A percentile compares a stretch with the other conserved stretches of the same genome.
phyloP scores from a whole-genome alignment of 2,888 invertebrate genomes.

The Nymphalis polychloros region DNA sequence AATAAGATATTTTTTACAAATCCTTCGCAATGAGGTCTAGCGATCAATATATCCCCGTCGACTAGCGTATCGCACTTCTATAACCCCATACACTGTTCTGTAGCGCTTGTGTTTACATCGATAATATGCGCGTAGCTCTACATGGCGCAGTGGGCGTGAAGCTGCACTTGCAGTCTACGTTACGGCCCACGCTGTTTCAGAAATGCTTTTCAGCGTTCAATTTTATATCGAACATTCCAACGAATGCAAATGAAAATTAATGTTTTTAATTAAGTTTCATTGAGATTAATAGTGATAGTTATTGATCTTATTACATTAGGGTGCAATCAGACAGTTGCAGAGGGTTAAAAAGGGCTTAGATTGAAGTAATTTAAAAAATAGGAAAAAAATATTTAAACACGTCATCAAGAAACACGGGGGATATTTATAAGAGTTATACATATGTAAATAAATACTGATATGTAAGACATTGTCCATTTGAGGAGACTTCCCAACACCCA shows the following conservation, averaged over 20 bases:
- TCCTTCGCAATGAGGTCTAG: neutral
- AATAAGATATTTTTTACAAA: too few relatives aligned
- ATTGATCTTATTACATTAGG: too few relatives aligned
- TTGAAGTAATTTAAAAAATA: too few relatives aligned
- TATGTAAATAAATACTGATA: too few relatives aligned
- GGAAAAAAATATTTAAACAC: too few relatives aligned
- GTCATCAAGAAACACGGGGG: too few relatives aligned
- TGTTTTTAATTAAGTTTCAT: neutral
- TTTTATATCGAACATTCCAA: neutral
- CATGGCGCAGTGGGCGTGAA: slow-evolving; percentile 22
- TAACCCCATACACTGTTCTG: neutral
- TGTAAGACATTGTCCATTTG: too few relatives aligned
- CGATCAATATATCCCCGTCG: neutral
- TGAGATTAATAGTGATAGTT: too few relatives aligned
- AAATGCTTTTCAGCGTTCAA: slow-evolving; percentile 6
- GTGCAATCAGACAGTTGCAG: too few relatives aligned
- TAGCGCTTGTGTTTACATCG: slow-evolving; percentile 8
- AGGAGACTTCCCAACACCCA: too few relatives aligned
- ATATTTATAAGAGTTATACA: too few relatives aligned
- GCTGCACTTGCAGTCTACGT: slow-evolving; percentile 17
- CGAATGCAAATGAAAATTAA: neutral
- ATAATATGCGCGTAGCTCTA: slow-evolving; percentile 13
- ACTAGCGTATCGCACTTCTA: neutral
- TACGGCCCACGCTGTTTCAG: slow-evolving; percentile 22
- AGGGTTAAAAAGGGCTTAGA: too few relatives aligned